Percentiles rank a stretch among this genome's conserved stretches.
Evolutionary conservation across 2,113 vertebrate genomes (phyloP).

Genomic region (Procavia capensis): DNA sequence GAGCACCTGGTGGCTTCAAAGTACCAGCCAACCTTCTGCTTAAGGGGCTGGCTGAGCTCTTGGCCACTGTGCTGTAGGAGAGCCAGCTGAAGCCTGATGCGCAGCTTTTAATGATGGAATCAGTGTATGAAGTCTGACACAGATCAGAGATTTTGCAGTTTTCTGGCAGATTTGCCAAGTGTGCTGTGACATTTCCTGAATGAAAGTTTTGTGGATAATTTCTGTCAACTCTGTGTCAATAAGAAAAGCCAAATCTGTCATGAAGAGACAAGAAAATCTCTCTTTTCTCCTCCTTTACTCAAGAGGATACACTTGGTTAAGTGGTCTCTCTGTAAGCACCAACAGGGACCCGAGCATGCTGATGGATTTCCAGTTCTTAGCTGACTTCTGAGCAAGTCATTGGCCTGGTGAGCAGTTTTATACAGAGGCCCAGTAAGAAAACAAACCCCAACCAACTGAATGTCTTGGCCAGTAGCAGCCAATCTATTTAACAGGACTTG

Average conservation of each 20-base stretch:
- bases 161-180: background rate
- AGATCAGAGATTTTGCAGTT: accelerated
- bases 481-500: accelerated
- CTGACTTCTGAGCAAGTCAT: accelerated
- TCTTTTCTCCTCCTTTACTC: background rate
- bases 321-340: background rate
- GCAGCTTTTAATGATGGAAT: accelerated
- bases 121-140: accelerated
- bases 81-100: accelerated
- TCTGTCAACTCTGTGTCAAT: too few species aligned
- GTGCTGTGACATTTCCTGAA: background rate
- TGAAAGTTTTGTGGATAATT: too few species aligned
- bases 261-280: background rate
- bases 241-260: background rate
- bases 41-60: too few species aligned
- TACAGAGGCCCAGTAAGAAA: accelerated
- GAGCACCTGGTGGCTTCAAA: too few species aligned
- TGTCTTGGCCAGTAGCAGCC: accelerated
- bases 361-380: background rate
- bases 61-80: too few species aligned
- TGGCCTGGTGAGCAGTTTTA: accelerated
- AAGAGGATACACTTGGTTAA: accelerated
- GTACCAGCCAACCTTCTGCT: too few species aligned
- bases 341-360: accelerated
- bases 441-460: accelerated